A percentile compares a stretch with the other conserved stretches of the same genome.
phyloP scores from a whole-genome alignment of 2,113 vertebrate species.

The Myanophis thanlyinensis region DNA sequence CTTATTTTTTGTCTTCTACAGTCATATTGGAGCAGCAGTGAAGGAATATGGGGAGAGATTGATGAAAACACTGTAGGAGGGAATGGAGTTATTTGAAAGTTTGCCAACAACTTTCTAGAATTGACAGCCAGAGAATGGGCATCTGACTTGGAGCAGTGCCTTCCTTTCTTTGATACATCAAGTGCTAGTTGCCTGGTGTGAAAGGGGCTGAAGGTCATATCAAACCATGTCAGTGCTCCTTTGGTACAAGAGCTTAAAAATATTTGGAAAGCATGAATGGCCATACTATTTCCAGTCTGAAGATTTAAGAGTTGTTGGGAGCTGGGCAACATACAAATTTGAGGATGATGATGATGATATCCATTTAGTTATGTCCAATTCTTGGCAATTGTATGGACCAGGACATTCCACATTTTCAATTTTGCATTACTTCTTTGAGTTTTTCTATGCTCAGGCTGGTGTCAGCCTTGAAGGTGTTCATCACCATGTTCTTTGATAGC shows the following conservation, averaged over 20 bases:
- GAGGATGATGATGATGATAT: not conserved
- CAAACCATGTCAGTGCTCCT: not conserved
- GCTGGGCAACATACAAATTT: not conserved
- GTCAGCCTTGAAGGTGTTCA: too few relatives aligned
- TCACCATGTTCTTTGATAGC: too few relatives aligned
- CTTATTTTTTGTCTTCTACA: not conserved
- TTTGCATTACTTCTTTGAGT: too few relatives aligned
- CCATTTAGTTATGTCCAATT: too few relatives aligned
- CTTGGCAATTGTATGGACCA: too few relatives aligned
- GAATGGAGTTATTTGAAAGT: not conserved
- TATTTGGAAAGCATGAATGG: not conserved
- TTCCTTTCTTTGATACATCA: too few relatives aligned
- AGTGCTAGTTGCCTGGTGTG: not conserved
- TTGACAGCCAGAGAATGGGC: not conserved
- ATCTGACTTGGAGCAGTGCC: too few relatives aligned
- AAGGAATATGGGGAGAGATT: not conserved
- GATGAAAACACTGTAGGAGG: not conserved
- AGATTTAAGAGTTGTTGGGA: not conserved
- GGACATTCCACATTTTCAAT: too few relatives aligned
- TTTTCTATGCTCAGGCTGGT: too few relatives aligned
- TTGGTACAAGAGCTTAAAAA: not conserved
- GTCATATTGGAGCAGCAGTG: not conserved
- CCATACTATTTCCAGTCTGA: not conserved
- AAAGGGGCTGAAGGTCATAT: not conserved
- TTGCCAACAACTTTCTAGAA: not conserved